Conservation (phyloP, 1,140 invertebrate species). For the Procambarus clarkii region DNA sequence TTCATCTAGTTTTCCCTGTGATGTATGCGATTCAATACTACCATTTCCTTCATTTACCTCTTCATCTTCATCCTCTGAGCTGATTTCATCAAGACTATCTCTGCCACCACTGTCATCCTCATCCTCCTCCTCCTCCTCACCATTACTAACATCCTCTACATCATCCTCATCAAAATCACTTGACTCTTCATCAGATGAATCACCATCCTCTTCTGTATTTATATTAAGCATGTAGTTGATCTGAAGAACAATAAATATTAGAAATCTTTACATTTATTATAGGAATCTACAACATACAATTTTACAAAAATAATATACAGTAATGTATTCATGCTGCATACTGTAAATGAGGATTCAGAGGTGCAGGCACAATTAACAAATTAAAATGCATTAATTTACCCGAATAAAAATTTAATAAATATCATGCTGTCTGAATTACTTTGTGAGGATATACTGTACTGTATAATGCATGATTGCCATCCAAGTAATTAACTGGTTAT, state of each 20-base stretch:
- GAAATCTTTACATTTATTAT: neutral
- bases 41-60: constrained; percentile 69
- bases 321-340: neutral
- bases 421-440: too few species aligned
- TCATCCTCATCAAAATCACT: constrained; percentile 43
- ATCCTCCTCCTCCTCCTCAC: constrained; percentile 59
- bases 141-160: constrained; percentile 27
- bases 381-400: too few species aligned
- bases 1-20: constrained; percentile 12
- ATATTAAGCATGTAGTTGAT: constrained; percentile 17
- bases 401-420: too few species aligned
- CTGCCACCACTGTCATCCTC: constrained; percentile 72
- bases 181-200: constrained; percentile 33
- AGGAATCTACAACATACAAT: neutral
- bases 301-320: neutral
- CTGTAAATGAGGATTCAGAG: too few species aligned
- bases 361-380: too few species aligned
- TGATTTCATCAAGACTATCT: constrained; percentile 41
- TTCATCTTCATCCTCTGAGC: constrained; percentile 35
- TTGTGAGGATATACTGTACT: too few species aligned
- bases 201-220: constrained; percentile 22
- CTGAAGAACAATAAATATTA: constrained; percentile 17
- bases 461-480: too few species aligned
- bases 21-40: neutral
- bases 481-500: too few species aligned